phyloP scores from a whole-genome alignment of 2,113 vertebrate species.

The Boleophthalmus pectinirostris region DNA sequence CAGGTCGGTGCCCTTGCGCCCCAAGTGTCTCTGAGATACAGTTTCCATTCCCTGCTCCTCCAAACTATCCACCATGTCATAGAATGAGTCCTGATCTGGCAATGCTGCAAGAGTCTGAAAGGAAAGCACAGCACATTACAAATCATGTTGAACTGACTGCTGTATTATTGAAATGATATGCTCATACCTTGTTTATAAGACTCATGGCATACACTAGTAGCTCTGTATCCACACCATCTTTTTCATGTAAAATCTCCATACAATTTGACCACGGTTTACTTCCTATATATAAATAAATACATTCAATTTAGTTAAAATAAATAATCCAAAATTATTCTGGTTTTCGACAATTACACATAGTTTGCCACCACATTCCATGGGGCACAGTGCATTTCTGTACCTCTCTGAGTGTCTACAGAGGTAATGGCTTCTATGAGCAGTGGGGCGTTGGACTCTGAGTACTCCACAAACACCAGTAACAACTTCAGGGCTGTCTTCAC shows the following conservation, averaged over 20 bases:
- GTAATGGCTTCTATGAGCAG: slow-evolving; percentile 86
- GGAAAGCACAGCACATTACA: not conserved
- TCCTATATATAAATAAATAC: slow-evolving; percentile 65
- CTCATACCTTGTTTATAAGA: slow-evolving; percentile 90
- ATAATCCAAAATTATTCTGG: not conserved
- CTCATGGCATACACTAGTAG: slow-evolving; percentile 93
- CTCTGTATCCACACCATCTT: slow-evolving; percentile 92
- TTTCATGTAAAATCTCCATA: slow-evolving; percentile 93
- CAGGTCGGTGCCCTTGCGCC: slow-evolving; percentile 88
- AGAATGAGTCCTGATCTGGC: slow-evolving; percentile 95
- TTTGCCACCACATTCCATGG: slow-evolving; percentile 4
- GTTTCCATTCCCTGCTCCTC: slow-evolving; percentile 91
- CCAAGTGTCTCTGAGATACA: slow-evolving; percentile 86
- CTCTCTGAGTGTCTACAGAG: slow-evolving; percentile 84
- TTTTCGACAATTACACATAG: not conserved
- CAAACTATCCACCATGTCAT: slow-evolving; percentile 90
- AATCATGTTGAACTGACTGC: not conserved
- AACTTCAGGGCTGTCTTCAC: slow-evolving; percentile 94
- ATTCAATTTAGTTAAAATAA: not conserved
- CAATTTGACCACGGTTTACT: slow-evolving; percentile 86
- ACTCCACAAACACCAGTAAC: slow-evolving; percentile 94
- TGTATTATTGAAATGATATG: not conserved
- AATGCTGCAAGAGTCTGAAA: slow-evolving; percentile 84
- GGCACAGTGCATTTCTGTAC: slow-evolving; percentile 63
- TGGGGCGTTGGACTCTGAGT: slow-evolving; percentile 85